Percentiles rank a stretch among this genome's conserved stretches.
phyloP scores from a whole-genome alignment of 92 coral and sea anemone genomes.

The Bergia sp. region DNA sequence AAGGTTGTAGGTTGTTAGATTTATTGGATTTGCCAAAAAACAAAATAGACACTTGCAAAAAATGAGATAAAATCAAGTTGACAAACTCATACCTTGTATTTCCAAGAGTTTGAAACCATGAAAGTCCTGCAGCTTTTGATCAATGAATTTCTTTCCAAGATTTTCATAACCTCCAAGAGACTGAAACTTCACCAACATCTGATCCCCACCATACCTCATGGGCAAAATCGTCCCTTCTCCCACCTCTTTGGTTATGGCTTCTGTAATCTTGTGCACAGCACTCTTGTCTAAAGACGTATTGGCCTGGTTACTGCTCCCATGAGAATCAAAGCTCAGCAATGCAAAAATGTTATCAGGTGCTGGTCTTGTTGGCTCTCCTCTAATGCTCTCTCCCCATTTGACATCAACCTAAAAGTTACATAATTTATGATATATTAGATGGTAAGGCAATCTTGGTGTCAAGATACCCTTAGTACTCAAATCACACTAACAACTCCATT shows the following conservation, averaged over 20 bases:
- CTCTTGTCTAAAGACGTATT: constrained; percentile 50
- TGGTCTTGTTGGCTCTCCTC: constrained; percentile 47
- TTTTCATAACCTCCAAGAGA: constrained; percentile 54
- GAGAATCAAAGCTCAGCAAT: constrained; percentile 57
- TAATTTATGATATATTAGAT: background rate
- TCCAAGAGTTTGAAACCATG: constrained; percentile 70
- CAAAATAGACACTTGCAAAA: background rate
- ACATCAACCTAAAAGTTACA: constrained; percentile 54
- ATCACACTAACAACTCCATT: too few species aligned
- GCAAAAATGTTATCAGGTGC: constrained; percentile 61
- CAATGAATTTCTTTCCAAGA: constrained; percentile 72
- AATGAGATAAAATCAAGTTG: background rate
- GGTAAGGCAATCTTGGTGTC: background rate
- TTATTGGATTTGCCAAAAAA: too few species aligned
- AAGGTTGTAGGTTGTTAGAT: too few species aligned
- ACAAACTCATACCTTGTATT: constrained; percentile 65
- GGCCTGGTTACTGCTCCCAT: background rate
- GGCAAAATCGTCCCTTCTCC: constrained; percentile 60
- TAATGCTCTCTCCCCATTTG: constrained; percentile 70
- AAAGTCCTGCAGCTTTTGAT: constrained; percentile 61
- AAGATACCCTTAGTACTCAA: too few species aligned
- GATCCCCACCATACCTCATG: constrained; percentile 55
- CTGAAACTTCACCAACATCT: constrained; percentile 65
- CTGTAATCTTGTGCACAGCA: constrained; percentile 47
- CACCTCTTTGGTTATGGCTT: constrained; percentile 53